A percentile compares a stretch with the other conserved stretches of the same genome.
Evolutionary conservation across 2,888 invertebrate genomes (phyloP).

Genomic region (Ophonus ardosiacus): DNA sequence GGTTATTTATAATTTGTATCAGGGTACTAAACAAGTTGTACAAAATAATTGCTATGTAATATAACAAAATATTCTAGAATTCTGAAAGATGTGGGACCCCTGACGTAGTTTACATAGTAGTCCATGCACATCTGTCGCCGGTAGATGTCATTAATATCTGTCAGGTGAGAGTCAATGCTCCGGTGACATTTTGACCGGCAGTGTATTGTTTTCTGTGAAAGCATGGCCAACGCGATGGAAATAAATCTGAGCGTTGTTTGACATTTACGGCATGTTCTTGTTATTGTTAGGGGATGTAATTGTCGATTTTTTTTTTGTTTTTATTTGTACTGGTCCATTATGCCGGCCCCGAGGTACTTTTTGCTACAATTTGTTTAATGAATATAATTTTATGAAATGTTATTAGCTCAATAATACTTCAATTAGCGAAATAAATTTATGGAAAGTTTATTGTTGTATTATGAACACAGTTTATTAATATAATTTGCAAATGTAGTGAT

Average conservation of each 20-base stretch:
- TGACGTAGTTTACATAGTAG: not conserved
- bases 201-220: slow-evolving; percentile 42
- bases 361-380: not conserved
- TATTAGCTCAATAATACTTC: not conserved
- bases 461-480: not conserved
- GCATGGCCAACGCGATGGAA: not conserved
- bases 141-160: slow-evolving; percentile 15
- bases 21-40: no score
- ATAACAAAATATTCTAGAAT: no score
- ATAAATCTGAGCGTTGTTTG: slow-evolving; percentile 31
- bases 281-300: slow-evolving; percentile 34
- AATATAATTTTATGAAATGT: not conserved
- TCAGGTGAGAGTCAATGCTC: slow-evolving; percentile 13
- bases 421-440: not conserved
- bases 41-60: no score
- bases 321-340: not conserved
- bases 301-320: slow-evolving; percentile 15
- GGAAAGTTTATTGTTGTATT: not conserved
- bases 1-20: no score
- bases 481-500: not conserved
- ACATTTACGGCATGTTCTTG: slow-evolving; percentile 40
- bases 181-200: slow-evolving; percentile 39
- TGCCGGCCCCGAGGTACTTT: not conserved
- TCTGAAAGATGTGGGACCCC: not conserved
- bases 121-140: slow-evolving; percentile 7